These are phyloP conservation scores for Pentalonia nigronervosa DNA, from an alignment of 1,140 invertebrate species.

Conservation along the genomic window DNA sequence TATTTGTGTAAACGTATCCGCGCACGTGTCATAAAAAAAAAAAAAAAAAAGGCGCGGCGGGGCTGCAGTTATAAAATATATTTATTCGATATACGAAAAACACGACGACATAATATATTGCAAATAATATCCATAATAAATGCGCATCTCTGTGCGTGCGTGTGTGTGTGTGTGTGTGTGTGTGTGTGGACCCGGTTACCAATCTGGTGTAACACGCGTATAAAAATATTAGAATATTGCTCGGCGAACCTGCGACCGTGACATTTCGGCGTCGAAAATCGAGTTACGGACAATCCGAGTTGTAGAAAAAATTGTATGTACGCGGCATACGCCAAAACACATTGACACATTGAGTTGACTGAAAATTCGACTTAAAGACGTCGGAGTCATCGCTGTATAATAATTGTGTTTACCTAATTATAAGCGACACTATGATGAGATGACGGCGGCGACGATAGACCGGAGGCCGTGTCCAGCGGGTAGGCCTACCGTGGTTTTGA, in stretches of 20 bases:
- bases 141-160: too few relatives aligned
- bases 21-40: background rate
- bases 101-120: background rate
- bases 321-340: too few relatives aligned
- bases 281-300: too few relatives aligned
- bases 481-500: too few relatives aligned
- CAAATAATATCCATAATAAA: background rate
- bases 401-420: too few relatives aligned
- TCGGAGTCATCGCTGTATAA: too few relatives aligned
- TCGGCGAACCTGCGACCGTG: background rate
- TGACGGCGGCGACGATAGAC: too few relatives aligned
- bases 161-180: background rate
- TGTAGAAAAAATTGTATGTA: too few relatives aligned
- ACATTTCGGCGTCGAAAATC: background rate
- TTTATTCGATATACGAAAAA: slow-evolving; percentile 12
- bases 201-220: background rate
- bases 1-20: background rate
- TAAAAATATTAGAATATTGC: background rate
- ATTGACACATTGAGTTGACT: too few relatives aligned
- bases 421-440: too few relatives aligned
- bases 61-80: background rate
- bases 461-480: too few relatives aligned
- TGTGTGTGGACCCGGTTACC: background rate
- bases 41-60: background rate
- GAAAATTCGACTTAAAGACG: too few relatives aligned